Evolutionary conservation across 1,140 invertebrate genomes (phyloP).

Genomic region (Diuraphis noxia): DNA sequence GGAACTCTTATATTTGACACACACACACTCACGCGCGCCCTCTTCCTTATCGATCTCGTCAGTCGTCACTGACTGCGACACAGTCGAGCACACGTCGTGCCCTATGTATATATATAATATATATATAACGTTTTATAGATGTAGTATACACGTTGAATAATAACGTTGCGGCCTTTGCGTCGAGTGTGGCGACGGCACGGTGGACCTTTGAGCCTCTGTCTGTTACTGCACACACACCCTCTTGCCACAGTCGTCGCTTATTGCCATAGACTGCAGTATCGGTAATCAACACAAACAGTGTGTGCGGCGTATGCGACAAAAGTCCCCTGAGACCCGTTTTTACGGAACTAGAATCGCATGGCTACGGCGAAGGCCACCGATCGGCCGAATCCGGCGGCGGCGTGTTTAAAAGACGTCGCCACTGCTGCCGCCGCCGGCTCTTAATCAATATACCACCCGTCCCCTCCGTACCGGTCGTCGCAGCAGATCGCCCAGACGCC

Average conservation of each 20-base stretch:
- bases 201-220: background rate
- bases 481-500: constrained; percentile 19
- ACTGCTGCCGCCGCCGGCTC: constrained; percentile 8
- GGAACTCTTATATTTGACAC: background rate
- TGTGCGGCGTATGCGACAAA: constrained; percentile 32
- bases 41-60: background rate
- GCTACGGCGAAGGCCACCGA: background rate
- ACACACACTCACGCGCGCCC: background rate
- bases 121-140: background rate
- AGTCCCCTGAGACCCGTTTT: background rate
- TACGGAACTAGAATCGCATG: constrained; percentile 28
- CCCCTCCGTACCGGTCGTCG: background rate
- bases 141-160: background rate
- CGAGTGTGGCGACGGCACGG: background rate
- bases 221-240: background rate
- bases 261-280: background rate
- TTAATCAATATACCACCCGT: constrained; percentile 43
- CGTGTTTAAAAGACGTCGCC: constrained; percentile 44
- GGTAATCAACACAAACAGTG: constrained; percentile 26
- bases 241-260: background rate
- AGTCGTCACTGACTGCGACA: background rate
- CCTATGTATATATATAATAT: background rate
- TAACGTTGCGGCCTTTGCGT: constrained; percentile 17
- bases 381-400: constrained; percentile 26
- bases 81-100: background rate